These are phyloP conservation scores for Diploptera punctata DNA, from an alignment of 2,888 invertebrate genomes.

Conservation along the genomic window DNA sequence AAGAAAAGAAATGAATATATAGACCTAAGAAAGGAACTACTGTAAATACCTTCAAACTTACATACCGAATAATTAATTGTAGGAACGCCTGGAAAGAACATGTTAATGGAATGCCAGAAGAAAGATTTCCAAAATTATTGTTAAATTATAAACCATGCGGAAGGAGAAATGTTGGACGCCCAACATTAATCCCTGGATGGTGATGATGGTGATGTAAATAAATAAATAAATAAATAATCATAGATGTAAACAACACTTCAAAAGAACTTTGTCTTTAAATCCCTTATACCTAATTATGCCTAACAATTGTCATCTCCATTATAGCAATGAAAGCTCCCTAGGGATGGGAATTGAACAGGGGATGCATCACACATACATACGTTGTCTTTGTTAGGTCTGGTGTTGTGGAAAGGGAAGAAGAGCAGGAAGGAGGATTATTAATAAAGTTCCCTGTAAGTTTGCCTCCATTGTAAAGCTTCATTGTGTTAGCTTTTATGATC, in stretches of 20 bases:
- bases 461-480: constrained; percentile 36
- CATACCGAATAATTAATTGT: no score
- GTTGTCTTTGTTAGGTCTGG: not conserved
- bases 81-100: no score
- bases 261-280: no score
- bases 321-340: not conserved
- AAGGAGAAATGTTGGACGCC: no score
- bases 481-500: constrained; percentile 41
- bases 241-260: no score
- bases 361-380: not conserved
- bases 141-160: no score
- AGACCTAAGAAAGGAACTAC: not conserved
- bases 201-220: no score
- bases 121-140: no score
- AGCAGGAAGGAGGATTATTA: constrained; percentile 36
- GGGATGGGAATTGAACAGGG: not conserved
- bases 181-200: no score
- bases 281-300: not conserved
- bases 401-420: not conserved
- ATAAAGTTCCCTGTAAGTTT: constrained; percentile 37
- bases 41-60: no score
- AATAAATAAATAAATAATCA: no score
- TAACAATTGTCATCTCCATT: not conserved
- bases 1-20: not conserved
- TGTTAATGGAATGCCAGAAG: no score